phyloP scores from a whole-genome alignment of 2,113 vertebrate genomes.

The Phaethornis superciliosus region DNA sequence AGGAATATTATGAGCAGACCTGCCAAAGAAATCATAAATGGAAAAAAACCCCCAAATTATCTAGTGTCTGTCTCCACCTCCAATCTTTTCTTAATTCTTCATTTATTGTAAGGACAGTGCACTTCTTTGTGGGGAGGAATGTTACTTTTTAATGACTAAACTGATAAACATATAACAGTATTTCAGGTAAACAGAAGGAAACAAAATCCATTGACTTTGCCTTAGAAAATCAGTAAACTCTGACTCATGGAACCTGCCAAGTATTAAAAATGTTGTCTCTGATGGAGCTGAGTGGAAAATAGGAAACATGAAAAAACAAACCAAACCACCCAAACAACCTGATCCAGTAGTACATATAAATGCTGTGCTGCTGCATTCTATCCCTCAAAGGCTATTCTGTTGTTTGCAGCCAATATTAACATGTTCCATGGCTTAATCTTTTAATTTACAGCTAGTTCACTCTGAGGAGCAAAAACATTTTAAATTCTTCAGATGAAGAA shows the following conservation, averaged over 20 bases:
- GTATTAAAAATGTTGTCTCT: not conserved
- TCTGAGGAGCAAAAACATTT: not conserved
- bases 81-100: not conserved
- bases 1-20: too few relatives aligned
- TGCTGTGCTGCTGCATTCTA: not conserved
- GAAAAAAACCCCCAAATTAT: not conserved
- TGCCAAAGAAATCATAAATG: not conserved
- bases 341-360: not conserved
- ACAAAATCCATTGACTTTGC: not conserved
- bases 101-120: not conserved
- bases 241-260: not conserved
- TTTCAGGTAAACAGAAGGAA: conserved; percentile 6
- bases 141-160: not conserved
- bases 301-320: not conserved
- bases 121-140: not conserved
- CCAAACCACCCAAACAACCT: not conserved
- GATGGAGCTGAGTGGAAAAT: not conserved
- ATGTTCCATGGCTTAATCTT: not conserved
- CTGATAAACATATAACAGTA: not conserved
- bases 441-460: not conserved
- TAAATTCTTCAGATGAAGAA: not conserved
- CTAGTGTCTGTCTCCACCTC: not conserved
- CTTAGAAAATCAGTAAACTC: not conserved
- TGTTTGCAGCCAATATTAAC: not conserved
- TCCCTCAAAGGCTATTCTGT: not conserved